Percentiles rank a stretch among this genome's conserved stretches.
These are phyloP conservation scores for Dysidea cf. avara DNA, from an alignment of 37 sponge, comb jelly and placozoan genomes.

Conservation along the genomic window DNA sequence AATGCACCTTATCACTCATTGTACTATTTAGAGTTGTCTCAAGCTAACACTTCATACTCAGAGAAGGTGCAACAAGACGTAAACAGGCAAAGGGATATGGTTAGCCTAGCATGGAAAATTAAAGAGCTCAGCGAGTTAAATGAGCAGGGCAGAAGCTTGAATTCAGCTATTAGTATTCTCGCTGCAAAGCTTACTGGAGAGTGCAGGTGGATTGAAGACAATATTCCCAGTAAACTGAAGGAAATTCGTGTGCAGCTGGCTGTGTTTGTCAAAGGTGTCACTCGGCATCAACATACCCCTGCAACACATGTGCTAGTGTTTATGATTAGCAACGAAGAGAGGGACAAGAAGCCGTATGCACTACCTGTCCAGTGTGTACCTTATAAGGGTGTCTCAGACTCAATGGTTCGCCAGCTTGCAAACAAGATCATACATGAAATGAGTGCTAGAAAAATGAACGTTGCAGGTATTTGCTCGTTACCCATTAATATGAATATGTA, in stretches of 20 bases:
- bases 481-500: too few species aligned
- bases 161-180: neutral
- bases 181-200: too few species aligned
- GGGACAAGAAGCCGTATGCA: conserved; percentile 38
- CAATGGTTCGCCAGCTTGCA: neutral
- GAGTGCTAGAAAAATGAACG: conserved; percentile 5
- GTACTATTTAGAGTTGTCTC: too few species aligned
- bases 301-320: conserved; percentile 39
- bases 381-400: neutral
- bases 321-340: conserved; percentile 24
- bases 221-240: neutral
- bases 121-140: conserved; percentile 1
- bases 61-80: too few species aligned
- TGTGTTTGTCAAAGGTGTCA: conserved; percentile 2
- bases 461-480: neutral
- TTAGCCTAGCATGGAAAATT: conserved; percentile 1
- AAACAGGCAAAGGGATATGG: neutral
- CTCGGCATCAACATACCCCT: conserved; percentile 20
- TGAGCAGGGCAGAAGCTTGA: neutral
- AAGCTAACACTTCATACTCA: too few species aligned
- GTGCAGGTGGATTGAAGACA: neutral
- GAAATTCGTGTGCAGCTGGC: neutral
- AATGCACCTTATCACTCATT: too few species aligned
- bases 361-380: conserved; percentile 33
- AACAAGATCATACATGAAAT: conserved; percentile 7